phyloP scores from a whole-genome alignment of 2,797 vertebrate species.

The Alouatta caraya region DNA sequence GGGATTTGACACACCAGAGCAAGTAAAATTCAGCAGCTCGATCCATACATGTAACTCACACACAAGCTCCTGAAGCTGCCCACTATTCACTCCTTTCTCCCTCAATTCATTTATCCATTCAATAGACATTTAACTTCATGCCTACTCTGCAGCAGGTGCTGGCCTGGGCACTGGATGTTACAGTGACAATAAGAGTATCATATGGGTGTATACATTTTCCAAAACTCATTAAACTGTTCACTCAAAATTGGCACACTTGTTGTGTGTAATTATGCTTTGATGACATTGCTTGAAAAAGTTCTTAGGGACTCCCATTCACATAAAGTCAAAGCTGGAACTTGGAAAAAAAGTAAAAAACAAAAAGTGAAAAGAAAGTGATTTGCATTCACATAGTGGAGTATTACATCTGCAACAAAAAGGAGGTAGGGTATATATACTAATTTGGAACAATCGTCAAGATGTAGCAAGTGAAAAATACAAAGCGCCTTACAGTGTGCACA shows the following conservation, averaged over 20 bases:
- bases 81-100: neutral
- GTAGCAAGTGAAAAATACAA: too few relatives aligned
- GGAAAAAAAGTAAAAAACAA: too few relatives aligned
- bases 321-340: neutral
- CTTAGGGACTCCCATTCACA: neutral
- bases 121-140: neutral
- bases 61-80: neutral
- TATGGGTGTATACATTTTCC: neutral
- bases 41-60: neutral
- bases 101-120: neutral
- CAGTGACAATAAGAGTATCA: neutral
- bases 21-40: neutral
- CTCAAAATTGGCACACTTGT: neutral
- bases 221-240: neutral
- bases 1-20: neutral
- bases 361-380: neutral
- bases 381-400: neutral
- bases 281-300: neutral
- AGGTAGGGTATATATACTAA: neutral
- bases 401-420: neutral
- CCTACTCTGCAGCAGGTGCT: neutral
- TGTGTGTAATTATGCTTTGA: neutral
- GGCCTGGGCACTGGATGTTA: neutral
- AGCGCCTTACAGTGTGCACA: too few relatives aligned
- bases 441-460: neutral